Conservation (phyloP, 2,888 invertebrate genomes). For the Epistrophe eligans region DNA sequence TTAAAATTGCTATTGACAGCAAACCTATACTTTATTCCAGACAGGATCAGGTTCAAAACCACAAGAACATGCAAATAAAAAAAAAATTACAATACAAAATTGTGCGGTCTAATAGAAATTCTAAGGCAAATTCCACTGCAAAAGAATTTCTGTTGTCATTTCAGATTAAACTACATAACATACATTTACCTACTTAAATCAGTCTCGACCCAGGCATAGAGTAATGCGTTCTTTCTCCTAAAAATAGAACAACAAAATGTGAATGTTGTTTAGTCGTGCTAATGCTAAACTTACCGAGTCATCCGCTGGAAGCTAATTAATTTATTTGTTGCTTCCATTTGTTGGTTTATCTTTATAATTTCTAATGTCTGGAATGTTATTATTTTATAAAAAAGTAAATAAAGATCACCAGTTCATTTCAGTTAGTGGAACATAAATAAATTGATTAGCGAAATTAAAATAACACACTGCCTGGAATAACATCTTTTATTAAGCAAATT, state of each 20-base stretch:
- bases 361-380: not conserved
- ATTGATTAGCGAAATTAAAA: conserved; percentile 50
- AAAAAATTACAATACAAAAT: not conserved
- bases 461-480: not conserved
- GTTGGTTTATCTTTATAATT: conserved; percentile 17
- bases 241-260: conserved; percentile 15
- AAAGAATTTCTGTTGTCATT: conserved; percentile 6
- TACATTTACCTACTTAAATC: conserved; percentile 20
- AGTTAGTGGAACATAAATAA: conserved; percentile 1
- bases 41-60: conserved; percentile 34
- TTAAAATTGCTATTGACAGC: not conserved
- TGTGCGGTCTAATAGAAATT: not conserved
- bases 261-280: not conserved
- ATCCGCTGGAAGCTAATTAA: conserved; percentile 60
- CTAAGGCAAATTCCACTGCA: conserved; percentile 5
- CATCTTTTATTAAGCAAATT: not conserved
- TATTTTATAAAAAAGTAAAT: not conserved
- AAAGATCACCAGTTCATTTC: not conserved
- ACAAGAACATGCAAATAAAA: not conserved
- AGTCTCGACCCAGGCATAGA: not conserved
- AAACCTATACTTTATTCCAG: conserved; percentile 2
- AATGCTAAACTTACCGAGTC: conserved; percentile 19
- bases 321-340: conserved; percentile 49
- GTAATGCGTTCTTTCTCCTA: not conserved
- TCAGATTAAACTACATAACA: conserved; percentile 3